Conservation (phyloP, 2,888 invertebrate genomes). For the Coelinius sp. region DNA sequence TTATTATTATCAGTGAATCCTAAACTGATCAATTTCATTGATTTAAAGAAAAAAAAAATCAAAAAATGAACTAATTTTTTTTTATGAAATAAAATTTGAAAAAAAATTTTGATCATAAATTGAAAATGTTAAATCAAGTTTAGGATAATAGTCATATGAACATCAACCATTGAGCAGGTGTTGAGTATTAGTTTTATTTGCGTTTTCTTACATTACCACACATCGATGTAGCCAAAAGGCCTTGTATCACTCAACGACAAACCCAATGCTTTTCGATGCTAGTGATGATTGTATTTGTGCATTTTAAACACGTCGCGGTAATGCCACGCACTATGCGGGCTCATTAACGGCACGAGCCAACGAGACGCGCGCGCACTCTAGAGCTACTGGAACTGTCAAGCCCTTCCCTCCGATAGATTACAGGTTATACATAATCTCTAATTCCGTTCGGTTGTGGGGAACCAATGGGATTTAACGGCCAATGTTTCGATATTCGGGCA, state of each 20-base stretch:
- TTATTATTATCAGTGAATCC: background rate
- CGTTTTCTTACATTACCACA: slow-evolving; percentile 45
- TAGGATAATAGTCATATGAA: background rate
- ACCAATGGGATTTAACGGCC: slow-evolving; percentile 37
- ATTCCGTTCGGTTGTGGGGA: slow-evolving; percentile 26
- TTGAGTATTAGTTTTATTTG: slow-evolving; percentile 63
- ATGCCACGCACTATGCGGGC: slow-evolving; percentile 54
- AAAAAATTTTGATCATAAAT: background rate
- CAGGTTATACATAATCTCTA: slow-evolving; percentile 25
- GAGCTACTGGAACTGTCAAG: slow-evolving; percentile 8
- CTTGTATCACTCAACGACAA: slow-evolving; percentile 25
- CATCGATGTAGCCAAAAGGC: slow-evolving; percentile 18
- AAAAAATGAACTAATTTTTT: no score
- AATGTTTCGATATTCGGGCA: no score
- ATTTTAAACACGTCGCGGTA: slow-evolving; percentile 34
- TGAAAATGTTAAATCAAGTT: background rate
- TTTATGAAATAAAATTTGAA: background rate
- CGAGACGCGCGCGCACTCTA: slow-evolving; percentile 46
- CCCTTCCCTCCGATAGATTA: slow-evolving; percentile 15
- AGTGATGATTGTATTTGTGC: slow-evolving; percentile 24
- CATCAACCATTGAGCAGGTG: slow-evolving; percentile 62
- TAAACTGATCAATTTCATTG: background rate
- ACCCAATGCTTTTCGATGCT: background rate
- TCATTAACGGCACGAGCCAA: slow-evolving; percentile 69
- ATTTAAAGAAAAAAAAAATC: no score